Evolutionary conservation across 2,113 vertebrate genomes (phyloP), one percentile per base, ranked within the genome.

Genomic region (Lathamus discolor): DNA sequence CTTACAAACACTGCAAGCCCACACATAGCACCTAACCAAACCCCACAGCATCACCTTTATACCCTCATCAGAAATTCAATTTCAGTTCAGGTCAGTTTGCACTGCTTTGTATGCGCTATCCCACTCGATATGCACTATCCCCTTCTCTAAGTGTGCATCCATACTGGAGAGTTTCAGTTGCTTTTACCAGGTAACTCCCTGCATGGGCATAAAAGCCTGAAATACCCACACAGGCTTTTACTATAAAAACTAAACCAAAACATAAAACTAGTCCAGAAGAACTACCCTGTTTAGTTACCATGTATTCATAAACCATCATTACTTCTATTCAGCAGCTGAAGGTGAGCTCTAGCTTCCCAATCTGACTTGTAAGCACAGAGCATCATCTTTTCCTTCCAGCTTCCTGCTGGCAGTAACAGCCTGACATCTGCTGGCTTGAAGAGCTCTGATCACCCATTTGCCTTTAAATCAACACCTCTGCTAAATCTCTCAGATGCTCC

Each of bases 361-460:
- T 63, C 90, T 83, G 16, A 33, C 46, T 86, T 86, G 2, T 23
- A 51, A 93, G 51, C 1, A 1, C 31, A 78, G 67, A 72, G 29
- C 69, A 86, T 31, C 49, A 63, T 46, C 41, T 67, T 39, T 43
- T 57, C 54, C 28, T 16, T 59, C 39, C 33, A 14, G 72, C 3
- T 68, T 48, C 43, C 11, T 49, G 67, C 63, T 17, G 39, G 69
- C 0, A 8, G 95, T 54, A 57, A 57, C 77, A 96, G 96, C 74
- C 96, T 93, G 96, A 96, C 96, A 96, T 57, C 96, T 97, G 92
- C 96, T 96, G 95, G 96, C 73, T 81, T 33, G 33, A 82, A 33
- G 28, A 79, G n/a, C 74, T 57, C 90, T 49, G 69, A 57, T 92
- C 23, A 1, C 35, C 22, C 69, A 24, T 33, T 61, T 37, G 46